These are phyloP conservation scores for Symphodus melops DNA, from an alignment of 2,113 vertebrate genomes.

Conservation along the genomic window DNA sequence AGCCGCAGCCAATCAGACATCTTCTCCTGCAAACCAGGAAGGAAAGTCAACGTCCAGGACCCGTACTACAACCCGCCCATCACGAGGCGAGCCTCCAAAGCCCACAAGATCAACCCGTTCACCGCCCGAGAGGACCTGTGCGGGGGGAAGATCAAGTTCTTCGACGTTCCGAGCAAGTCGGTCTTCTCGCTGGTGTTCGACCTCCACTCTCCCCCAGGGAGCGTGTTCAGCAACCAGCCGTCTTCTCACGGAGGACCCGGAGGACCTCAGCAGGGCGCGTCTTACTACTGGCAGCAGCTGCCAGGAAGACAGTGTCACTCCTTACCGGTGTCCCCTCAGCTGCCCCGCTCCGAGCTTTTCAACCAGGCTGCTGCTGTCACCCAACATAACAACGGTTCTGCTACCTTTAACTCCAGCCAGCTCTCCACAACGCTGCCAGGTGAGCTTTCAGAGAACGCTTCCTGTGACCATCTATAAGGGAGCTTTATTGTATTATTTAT, in stretches of 20 bases:
- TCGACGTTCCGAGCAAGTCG: conserved; percentile 95
- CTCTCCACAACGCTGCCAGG: conserved; percentile 72
- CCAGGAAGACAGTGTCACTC: conserved; percentile 90
- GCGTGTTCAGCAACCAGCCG: conserved; percentile 71
- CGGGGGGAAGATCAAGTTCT: conserved; percentile 96
- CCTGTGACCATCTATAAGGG: background rate
- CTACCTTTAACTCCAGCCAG: conserved; percentile 62
- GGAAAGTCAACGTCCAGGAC: conserved; percentile 92
- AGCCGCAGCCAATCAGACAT: conserved; percentile 97
- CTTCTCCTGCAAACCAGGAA: conserved; percentile 90
- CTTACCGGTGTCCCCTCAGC: conserved; percentile 89
- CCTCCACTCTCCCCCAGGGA: conserved; percentile 88
- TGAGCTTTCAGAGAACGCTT: conserved; percentile 4
- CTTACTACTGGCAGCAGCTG: conserved; percentile 82
- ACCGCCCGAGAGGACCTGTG: conserved; percentile 95
- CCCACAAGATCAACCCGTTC: conserved; percentile 94
- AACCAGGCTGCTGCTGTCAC: conserved; percentile 65
- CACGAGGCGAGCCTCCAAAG: conserved; percentile 69
- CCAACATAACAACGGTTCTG: conserved; percentile 47
- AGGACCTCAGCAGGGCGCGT: conserved; percentile 61
- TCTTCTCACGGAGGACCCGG: conserved; percentile 60
- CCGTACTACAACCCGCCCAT: conserved; percentile 89
- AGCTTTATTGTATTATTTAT: background rate
- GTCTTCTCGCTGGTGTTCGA: conserved; percentile 97
- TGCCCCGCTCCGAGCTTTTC: conserved; percentile 83